phyloP scores from a whole-genome alignment of 2,888 invertebrate species.

The Serrognathus titanus region DNA sequence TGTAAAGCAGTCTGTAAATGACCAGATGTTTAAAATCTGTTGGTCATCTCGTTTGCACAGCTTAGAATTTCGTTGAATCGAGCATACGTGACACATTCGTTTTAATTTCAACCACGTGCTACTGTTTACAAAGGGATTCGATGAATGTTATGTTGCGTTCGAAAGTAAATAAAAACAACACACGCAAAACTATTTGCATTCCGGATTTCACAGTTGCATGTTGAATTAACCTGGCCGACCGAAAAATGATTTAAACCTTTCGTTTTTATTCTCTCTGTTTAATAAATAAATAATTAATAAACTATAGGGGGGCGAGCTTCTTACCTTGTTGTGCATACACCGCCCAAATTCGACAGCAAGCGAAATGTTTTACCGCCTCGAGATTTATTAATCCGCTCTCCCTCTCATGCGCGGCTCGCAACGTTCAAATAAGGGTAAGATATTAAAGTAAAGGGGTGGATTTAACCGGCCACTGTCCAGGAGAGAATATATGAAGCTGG shows the following conservation, averaged over 20 bases:
- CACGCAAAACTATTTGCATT: not conserved
- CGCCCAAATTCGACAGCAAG: not conserved
- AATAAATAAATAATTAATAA: no score
- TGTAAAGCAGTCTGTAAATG: not conserved
- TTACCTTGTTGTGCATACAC: no score
- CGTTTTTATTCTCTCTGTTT: no score
- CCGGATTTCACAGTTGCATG: not conserved
- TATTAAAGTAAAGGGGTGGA: constrained; percentile 36
- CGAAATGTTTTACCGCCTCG: not conserved
- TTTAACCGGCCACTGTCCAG: constrained; percentile 48
- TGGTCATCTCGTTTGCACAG: constrained; percentile 34
- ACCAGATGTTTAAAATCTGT: constrained; percentile 20
- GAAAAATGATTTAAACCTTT: no score
- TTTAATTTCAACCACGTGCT: constrained; percentile 33
- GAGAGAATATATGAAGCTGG: constrained; percentile 40
- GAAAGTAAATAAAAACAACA: constrained; percentile 18
- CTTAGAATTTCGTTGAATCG: constrained; percentile 34
- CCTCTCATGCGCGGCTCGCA: constrained; percentile 1
- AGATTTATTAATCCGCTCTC: constrained; percentile 1
- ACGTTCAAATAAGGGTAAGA: constrained; percentile 15
- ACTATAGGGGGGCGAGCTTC: no score
- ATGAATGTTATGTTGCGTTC: constrained; percentile 8
- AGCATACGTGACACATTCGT: constrained; percentile 37
- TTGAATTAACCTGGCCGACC: no score
- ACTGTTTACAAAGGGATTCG: constrained; percentile 18